A percentile compares a stretch with the other conserved stretches of the same genome.
These are phyloP conservation scores for Protodeltote pygarga DNA, from an alignment of 2,888 invertebrate genomes.

Conservation along the genomic window DNA sequence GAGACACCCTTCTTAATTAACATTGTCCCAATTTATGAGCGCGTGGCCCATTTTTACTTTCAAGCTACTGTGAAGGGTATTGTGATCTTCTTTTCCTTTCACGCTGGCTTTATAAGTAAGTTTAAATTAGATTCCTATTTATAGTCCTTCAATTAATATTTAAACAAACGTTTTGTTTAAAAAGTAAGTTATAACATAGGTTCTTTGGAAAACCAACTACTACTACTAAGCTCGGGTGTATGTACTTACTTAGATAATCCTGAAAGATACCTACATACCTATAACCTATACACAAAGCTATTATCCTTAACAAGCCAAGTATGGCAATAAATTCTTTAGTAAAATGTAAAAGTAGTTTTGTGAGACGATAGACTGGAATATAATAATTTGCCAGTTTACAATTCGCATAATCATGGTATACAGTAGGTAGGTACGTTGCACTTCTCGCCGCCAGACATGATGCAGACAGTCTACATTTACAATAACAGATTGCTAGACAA, in stretches of 20 bases:
- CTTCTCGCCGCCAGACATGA: slow-evolving; percentile 24
- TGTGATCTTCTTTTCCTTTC: slow-evolving; percentile 16
- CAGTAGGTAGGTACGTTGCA: slow-evolving; percentile 16
- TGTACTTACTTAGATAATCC: too few relatives aligned
- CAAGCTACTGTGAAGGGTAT: slow-evolving; percentile 7
- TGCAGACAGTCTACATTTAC: slow-evolving; percentile 31
- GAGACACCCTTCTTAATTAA: slow-evolving; percentile 47
- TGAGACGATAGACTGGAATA: slow-evolving; percentile 12
- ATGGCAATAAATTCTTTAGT: too few relatives aligned
- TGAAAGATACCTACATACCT: too few relatives aligned
- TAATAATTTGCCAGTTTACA: slow-evolving; percentile 13
- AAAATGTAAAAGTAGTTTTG: too few relatives aligned
- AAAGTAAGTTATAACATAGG: too few relatives aligned
- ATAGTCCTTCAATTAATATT: too few relatives aligned
- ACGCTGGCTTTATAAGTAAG: slow-evolving; percentile 6
- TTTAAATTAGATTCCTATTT: too few relatives aligned
- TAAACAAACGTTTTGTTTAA: too few relatives aligned
- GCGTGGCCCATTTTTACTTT: slow-evolving; percentile 27
- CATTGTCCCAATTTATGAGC: slow-evolving; percentile 43
- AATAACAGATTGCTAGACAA: slow-evolving; percentile 40
- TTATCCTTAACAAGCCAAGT: too few relatives aligned
- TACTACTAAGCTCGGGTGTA: too few relatives aligned
- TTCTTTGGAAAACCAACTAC: too few relatives aligned
- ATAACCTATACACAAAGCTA: too few relatives aligned
- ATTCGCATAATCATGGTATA: slow-evolving; percentile 24